A percentile compares a stretch with the other conserved stretches of the same genome.
Conservation (phyloP, 92 coral and sea anemone genomes). For the Palythoa grandiflora region DNA sequence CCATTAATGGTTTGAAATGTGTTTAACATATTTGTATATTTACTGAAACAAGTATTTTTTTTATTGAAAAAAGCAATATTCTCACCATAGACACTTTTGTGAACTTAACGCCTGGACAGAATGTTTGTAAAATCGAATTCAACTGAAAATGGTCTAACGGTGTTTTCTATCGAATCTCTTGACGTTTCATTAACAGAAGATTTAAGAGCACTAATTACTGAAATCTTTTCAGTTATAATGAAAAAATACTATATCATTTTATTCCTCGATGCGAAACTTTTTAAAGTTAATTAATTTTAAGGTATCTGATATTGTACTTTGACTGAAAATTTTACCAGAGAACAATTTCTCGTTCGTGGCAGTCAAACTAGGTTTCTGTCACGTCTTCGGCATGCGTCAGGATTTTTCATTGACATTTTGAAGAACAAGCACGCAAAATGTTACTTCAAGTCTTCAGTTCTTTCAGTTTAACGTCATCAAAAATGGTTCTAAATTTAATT, state of each 20-base stretch:
- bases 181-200: background rate
- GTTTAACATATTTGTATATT: background rate
- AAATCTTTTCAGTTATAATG: background rate
- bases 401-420: too few species aligned
- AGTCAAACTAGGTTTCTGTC: background rate
- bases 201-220: background rate
- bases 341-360: background rate
- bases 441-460: too few species aligned
- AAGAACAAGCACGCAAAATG: too few species aligned
- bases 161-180: slow-evolving; percentile 14
- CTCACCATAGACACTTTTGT: background rate
- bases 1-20: background rate
- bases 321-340: too few species aligned
- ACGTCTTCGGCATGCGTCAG: too few species aligned
- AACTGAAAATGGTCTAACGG: background rate
- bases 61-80: too few species aligned
- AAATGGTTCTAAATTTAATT: too few species aligned
- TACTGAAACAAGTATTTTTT: background rate
- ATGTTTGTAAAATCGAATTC: too few species aligned
- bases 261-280: too few species aligned
- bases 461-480: too few species aligned
- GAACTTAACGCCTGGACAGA: background rate
- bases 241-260: background rate
- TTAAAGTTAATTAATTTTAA: too few species aligned
- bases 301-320: too few species aligned